These are phyloP conservation scores for Maccullochella peelii DNA, from an alignment of 2,113 vertebrate genomes.

Conservation along the genomic window DNA sequence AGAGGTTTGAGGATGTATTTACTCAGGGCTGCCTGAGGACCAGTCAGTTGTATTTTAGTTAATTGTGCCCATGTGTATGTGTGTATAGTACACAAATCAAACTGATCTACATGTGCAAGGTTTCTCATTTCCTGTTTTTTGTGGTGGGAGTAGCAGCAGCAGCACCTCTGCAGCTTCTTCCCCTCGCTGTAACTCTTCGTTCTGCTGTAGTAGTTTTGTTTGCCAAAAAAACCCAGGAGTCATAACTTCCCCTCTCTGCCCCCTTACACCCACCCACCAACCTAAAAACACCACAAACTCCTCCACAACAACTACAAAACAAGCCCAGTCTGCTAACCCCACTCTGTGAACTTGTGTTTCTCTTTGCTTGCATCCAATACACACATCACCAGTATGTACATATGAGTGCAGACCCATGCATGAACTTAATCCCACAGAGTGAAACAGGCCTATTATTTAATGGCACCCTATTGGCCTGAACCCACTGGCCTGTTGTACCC, in stretches of 20 bases:
- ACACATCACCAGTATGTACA: background rate
- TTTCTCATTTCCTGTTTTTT: constrained; percentile 38
- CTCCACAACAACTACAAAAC: constrained; percentile 7
- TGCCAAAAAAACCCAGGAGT: background rate
- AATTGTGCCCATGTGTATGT: background rate
- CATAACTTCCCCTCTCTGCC: background rate
- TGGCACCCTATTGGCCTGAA: constrained; percentile 63
- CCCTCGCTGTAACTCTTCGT: background rate
- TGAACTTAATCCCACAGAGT: constrained; percentile 51
- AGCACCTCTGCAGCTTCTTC: background rate
- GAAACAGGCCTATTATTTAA: constrained; percentile 52
- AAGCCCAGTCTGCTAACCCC: background rate
- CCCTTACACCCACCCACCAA: too few relatives aligned
- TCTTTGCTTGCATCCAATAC: background rate
- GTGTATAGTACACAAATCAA: background rate
- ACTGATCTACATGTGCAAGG: background rate
- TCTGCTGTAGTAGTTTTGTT: background rate
- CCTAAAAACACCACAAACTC: background rate
- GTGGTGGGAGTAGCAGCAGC: background rate
- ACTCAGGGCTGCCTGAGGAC: background rate
- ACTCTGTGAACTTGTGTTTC: background rate
- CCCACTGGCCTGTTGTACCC: constrained; percentile 54
- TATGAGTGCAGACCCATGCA: background rate
- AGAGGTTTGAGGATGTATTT: constrained; percentile 2
- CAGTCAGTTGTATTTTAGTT: background rate